phyloP scores from a whole-genome alignment of 2,797 vertebrate species.

The Aquila chrysaetos region DNA sequence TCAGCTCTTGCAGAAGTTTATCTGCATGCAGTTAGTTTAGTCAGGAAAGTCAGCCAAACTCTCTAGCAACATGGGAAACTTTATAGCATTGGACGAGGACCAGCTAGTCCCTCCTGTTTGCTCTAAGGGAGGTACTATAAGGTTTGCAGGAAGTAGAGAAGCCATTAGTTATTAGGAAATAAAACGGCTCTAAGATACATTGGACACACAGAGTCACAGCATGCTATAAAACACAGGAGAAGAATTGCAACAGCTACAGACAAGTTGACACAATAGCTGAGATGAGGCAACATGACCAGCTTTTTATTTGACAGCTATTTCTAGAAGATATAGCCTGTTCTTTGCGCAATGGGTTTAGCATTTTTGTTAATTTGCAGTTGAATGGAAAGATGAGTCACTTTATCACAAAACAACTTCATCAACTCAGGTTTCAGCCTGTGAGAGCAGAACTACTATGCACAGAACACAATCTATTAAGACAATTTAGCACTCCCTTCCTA shows the following conservation, averaged over 20 bases:
- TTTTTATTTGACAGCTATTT: neutral
- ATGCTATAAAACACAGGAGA: neutral
- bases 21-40: neutral
- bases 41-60: neutral
- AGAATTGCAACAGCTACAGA: neutral
- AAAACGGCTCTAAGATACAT: rapidly evolving
- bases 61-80: neutral
- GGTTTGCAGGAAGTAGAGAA: neutral
- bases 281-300: neutral
- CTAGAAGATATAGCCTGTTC: neutral
- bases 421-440: neutral
- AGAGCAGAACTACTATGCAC: neutral
- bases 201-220: neutral
- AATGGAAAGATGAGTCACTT: constrained; percentile 2
- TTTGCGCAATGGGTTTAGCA: neutral
- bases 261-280: neutral
- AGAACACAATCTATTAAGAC: neutral
- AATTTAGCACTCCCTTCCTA: neutral
- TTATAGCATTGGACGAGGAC: neutral
- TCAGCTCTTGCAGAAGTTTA: neutral
- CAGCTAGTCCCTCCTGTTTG: neutral
- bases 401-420: neutral
- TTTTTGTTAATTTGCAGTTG: neutral
- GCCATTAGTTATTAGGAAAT: neutral
- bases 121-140: neutral